phyloP scores from a whole-genome alignment of 2,888 invertebrate genomes.

The Noctuana brunneofusca region DNA sequence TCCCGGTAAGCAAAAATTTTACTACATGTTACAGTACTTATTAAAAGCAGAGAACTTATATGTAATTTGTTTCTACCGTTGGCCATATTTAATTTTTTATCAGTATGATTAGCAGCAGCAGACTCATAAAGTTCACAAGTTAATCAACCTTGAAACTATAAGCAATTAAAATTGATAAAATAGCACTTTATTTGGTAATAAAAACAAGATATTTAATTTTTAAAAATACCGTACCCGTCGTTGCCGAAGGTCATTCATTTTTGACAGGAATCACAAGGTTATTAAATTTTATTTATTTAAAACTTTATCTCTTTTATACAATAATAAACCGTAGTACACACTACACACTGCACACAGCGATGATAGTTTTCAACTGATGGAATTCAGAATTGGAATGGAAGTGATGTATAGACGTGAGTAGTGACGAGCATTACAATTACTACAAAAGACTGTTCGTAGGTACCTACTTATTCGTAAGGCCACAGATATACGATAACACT shows the following conservation, averaged over 20 bases:
- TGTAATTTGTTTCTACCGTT: too few species aligned
- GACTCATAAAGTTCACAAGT: too few species aligned
- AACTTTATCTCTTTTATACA: neutral
- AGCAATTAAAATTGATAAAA: too few species aligned
- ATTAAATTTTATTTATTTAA: constrained; percentile 38
- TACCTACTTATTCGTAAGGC: too few species aligned
- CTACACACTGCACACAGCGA: neutral
- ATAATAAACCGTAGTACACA: neutral
- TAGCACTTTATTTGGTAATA: neutral
- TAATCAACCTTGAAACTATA: neutral
- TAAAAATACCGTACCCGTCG: constrained; percentile 39
- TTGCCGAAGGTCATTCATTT: constrained; percentile 56
- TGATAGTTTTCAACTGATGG: neutral
- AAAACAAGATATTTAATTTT: neutral
- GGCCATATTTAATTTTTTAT: too few species aligned
- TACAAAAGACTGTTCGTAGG: too few species aligned
- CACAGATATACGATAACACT: too few species aligned
- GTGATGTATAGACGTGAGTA: neutral
- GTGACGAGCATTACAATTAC: too few species aligned
- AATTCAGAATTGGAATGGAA: neutral
- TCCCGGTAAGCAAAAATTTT: neutral
- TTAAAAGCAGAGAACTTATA: too few species aligned
- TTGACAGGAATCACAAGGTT: too few species aligned
- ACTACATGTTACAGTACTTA: neutral
- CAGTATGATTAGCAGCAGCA: too few species aligned